Evolutionary conservation across 2,888 invertebrate species (phyloP).

Genomic region (Strigamia maritima): DNA sequence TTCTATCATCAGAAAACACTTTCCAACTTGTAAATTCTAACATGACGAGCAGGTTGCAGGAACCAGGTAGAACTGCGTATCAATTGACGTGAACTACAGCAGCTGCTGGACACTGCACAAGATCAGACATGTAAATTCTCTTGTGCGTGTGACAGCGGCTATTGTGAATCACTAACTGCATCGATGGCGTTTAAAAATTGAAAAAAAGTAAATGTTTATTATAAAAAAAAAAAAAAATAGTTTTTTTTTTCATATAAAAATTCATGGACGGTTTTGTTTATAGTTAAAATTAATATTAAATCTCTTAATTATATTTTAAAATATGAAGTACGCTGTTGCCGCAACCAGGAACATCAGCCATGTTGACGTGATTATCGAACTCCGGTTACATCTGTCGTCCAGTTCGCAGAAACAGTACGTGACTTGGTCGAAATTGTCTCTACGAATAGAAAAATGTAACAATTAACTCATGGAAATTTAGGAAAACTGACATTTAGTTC

Average conservation of each 20-base stretch:
- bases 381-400: slow-evolving; percentile 78
- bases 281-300: not conserved
- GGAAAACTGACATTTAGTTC: too few species aligned
- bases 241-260: too few species aligned
- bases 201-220: not conserved
- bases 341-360: too few species aligned
- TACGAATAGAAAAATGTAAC: slow-evolving; percentile 49
- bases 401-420: slow-evolving; percentile 88
- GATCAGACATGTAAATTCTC: slow-evolving; percentile 81
- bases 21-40: too few species aligned
- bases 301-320: not conserved
- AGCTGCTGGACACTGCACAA: slow-evolving; percentile 99
- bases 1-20: too few species aligned
- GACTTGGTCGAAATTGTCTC: slow-evolving; percentile 75
- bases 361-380: not conserved
- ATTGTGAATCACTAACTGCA: slow-evolving; percentile 65
- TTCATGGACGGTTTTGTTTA: too few species aligned
- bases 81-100: slow-evolving; percentile 67
- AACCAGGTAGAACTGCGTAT: not conserved
- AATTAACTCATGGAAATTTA: too few species aligned
- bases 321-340: not conserved
- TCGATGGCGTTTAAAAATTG: not conserved
- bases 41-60: too few species aligned
- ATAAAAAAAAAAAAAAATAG: too few species aligned
- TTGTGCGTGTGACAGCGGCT: slow-evolving; percentile 99